Evolutionary conservation across 2,888 invertebrate genomes (phyloP), one percentile per base, ranked within the genome.

Genomic region (Cetonia aurata): DNA sequence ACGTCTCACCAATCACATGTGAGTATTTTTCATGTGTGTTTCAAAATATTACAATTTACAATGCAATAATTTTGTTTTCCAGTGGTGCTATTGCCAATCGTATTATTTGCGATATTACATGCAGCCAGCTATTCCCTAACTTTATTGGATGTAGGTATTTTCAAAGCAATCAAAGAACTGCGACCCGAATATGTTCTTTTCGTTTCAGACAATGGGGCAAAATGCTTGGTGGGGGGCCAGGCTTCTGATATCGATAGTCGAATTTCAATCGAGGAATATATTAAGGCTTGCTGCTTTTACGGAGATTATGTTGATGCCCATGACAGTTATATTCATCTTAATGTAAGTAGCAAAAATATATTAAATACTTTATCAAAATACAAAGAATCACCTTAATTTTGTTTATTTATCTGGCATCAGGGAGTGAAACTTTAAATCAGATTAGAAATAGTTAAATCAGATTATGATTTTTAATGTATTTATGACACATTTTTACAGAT

Each of bases 241-340:
- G 52, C 88, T 96, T 72, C 86, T 95, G 72, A 95, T 96, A 82
- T 93, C 93, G 0, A 86, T 98, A 81, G 92, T 98, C 67, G 96
- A 97, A 86, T 92, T 93, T 81, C 96, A 98, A 83, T 95, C 97
- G 65, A 87, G 93, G 33, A 96, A 94, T 82, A 95, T 99, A 77
- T 88, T 99, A 74, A 91, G 96, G 79, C 90, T 95, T 71, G 94
- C 97, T 67, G 96, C 98, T 33, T 92, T 96, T 80, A 93, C 94
- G 0, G 99, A 99, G 87, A 98, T 99, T 77, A 89, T 96, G 73
- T 88, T 98, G 76, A 93, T 97, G 88, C 96, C 97, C 6, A 89
- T 94, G 76, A 88, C 93, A 25, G 88, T 93, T 25, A 81, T 96
- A 79, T 87, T 96, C 83, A 91, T 95, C 44, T 91, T 99, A 75